Base-by-base conservation (phyloP, 2,797 vertebrate species). In the Nothura maculosa region DNA sequence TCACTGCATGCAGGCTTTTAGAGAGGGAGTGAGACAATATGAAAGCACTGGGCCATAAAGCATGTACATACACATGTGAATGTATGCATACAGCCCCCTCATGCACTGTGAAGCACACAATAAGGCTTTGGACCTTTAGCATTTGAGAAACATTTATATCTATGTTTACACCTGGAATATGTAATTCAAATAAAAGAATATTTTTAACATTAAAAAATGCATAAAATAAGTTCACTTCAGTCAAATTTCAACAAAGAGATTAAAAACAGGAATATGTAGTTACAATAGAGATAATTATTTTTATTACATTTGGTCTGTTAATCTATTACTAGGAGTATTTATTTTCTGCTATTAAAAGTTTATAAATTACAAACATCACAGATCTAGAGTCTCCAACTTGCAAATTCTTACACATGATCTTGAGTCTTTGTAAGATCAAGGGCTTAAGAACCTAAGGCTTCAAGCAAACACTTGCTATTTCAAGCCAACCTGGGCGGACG, bases 61-160 rank as follows among this genome's bases (percentile, higher is more conserved):
- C 17, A 28, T 0, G 0, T 63, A 30, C 9, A 7, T 27, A 19
- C 24, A 54, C 0, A 0, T 30, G 12, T 4, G 50, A 75, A 73
- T 15, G 12, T 19, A 43, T 42, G 61, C 25, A 69, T 42, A 32
- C 15, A 34, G 50, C 63, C 61, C 16, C 52, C 25, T 75, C 54
- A 6, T 10, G 42, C 3, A 5, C 42, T 55, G 36, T 28, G 50
- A 76, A 69, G 36, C 34, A 62, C 17, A 38, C 3, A 45, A 1
- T 28, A 40, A 82, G 27, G 14, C 12, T 54, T 76, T 50, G 32
- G 32, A 21, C 48, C 64, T 25, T 42, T 38, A 13, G 43, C 13
- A 68, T 45, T 66, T 58, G 57, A 50, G 74, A 10, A 75, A 14
- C 19, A 52, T 60, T 60, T 43, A 3, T 18, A 3, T 16, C 40